Base-by-base conservation (phyloP, 64 coral and sea anemone genomes). In the Acropora tenuis region DNA sequence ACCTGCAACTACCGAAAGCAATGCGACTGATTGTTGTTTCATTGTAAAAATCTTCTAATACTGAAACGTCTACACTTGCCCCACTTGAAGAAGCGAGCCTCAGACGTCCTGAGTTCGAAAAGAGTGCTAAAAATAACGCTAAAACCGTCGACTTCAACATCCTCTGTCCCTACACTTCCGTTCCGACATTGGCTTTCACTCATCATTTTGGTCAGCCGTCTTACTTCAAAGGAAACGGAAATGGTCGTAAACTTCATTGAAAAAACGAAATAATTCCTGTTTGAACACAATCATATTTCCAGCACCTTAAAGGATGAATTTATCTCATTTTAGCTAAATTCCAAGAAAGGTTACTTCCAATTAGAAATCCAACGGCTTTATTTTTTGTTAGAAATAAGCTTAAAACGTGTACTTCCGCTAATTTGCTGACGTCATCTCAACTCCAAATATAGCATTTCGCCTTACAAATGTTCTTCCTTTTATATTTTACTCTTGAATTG, bases 1-100 rank as follows among this genome's bases (percentile, higher is more conserved):
- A 94, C 92, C 81, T 94, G 92, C 92, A 94, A 83, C 92, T 94
- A 59, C 92, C 92, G 63, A 94, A 94, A 46, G 87, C 92, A 5
- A 94, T 90, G 78, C 88, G 87, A 67, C 71, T 94, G 53, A 94
- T 69, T 6, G 89, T 74, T 1, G 87, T 94, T 86, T 94, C 80
- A 72, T 90, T 85, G 77, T 76, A 94, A 57, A 94, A 90, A 83
- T 94, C 92, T 74, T 87, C 87, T 19, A 65, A 30, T 50, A 76
- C 17, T 48, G 7, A 50, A 85, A 71, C 82, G 1, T 72, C 44
- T 48, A 43, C 82, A 72, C 45, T 71, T 3, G 63, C 44, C 30
- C 63, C 82, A 72, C 45, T 71, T 3, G 63, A 85, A 48, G 61
- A 71, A 50, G 50, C 82, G 50, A 85, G 16, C 6, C n/a, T 43